Evolutionary conservation across 1,140 invertebrate species (phyloP).

Genomic region (Apis cerana): DNA sequence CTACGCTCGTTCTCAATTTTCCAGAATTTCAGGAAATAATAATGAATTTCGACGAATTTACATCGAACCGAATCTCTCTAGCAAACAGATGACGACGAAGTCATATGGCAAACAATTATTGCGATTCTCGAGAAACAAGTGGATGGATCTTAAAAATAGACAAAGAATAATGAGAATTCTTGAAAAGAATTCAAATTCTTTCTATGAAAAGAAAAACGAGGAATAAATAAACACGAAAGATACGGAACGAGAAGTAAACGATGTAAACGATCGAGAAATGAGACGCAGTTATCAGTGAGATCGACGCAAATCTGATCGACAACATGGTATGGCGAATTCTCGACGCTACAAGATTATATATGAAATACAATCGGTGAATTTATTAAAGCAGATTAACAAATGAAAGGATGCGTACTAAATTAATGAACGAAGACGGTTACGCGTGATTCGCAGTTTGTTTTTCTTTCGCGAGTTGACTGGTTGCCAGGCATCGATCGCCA

Average conservation of each 20-base stretch:
- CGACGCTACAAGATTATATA: constrained; percentile 12
- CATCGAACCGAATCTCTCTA: background rate
- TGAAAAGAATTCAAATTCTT: too few species aligned
- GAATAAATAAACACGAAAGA: too few species aligned
- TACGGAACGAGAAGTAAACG: background rate
- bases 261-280: background rate
- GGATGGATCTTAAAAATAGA: background rate
- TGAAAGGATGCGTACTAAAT: constrained; percentile 38
- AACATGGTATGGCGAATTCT: background rate
- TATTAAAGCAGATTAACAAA: constrained; percentile 30
- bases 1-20: background rate
- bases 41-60: background rate
- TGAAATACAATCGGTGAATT: constrained; percentile 27
- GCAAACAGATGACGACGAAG: background rate
- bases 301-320: constrained; percentile 36
- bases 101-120: constrained; percentile 10
- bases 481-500: background rate
- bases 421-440: constrained; percentile 19
- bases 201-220: background rate
- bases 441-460: constrained; percentile 39
- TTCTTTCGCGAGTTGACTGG: background rate
- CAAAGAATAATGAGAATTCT: too few species aligned
- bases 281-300: background rate
- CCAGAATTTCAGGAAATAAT: background rate
- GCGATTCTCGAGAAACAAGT: background rate